These are phyloP conservation scores for Diprion similis DNA, from an alignment of 1,140 invertebrate species.

Conservation along the genomic window DNA sequence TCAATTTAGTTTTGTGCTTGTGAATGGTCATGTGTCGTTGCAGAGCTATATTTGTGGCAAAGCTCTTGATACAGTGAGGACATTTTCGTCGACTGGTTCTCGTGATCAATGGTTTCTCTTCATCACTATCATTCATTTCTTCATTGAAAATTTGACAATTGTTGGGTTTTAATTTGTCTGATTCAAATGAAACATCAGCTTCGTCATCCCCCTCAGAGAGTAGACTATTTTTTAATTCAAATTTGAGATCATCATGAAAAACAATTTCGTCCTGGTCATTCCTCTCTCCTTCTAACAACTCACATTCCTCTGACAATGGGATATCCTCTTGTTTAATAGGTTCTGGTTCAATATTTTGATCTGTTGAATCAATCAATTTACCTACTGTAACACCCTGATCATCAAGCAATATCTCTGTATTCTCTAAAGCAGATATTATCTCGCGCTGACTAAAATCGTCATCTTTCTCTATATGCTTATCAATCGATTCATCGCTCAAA, in stretches of 20 bases:
- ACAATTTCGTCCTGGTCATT: slow-evolving; percentile 4
- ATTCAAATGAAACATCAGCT: not conserved
- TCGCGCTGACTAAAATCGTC: not conserved
- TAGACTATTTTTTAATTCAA: not conserved
- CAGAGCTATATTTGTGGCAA: slow-evolving; percentile 36
- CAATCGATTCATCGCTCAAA: too few relatives aligned
- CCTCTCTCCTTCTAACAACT: slow-evolving; percentile 19
- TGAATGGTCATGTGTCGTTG: slow-evolving; percentile 43
- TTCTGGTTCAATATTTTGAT: not conserved
- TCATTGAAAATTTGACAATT: not conserved
- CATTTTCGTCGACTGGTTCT: slow-evolving; percentile 45
- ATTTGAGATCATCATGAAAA: slow-evolving; percentile 4
- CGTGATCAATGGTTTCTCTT: slow-evolving; percentile 45
- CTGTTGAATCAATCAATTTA: not conserved
- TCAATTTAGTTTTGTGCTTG: slow-evolving; percentile 39
- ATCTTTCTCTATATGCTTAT: not conserved
- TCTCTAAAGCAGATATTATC: not conserved
- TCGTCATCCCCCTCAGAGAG: not conserved
- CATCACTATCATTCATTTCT: slow-evolving; percentile 38
- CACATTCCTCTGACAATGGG: slow-evolving; percentile 18
- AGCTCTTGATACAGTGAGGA: slow-evolving; percentile 44
- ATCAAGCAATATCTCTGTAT: not conserved
- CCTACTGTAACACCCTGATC: not conserved
- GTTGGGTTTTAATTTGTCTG: not conserved
- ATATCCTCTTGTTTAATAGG: slow-evolving; percentile 8